phyloP scores from a whole-genome alignment of 64 coral and sea anemone genomes.

The Stylophora pistillata region DNA sequence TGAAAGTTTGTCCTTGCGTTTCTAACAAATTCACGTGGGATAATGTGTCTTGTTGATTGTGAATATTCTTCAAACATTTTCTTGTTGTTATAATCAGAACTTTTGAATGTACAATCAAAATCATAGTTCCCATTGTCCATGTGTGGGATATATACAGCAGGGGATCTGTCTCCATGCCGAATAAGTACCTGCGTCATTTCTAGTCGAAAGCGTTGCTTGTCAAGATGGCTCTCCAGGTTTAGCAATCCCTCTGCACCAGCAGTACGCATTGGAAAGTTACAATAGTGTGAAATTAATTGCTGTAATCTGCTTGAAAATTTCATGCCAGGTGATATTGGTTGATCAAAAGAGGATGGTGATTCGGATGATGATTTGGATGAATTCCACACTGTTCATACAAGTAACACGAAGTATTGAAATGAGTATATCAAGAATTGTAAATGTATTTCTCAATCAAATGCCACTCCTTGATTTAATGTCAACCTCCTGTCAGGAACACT shows the following conservation, averaged over 20 bases:
- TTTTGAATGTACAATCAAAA: constrained; percentile 44
- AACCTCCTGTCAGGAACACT: too few relatives aligned
- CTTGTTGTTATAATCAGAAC: neutral
- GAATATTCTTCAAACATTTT: constrained; percentile 57
- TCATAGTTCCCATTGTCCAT: constrained; percentile 31
- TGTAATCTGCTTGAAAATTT: neutral
- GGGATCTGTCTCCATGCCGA: constrained; percentile 70
- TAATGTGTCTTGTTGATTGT: constrained; percentile 23
- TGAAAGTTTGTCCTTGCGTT: neutral
- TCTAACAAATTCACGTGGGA: constrained; percentile 1
- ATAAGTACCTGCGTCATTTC: constrained; percentile 65
- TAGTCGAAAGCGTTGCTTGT: constrained; percentile 1
- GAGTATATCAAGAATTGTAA: too few relatives aligned
- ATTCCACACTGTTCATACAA: constrained; percentile 20
- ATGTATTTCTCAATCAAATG: too few relatives aligned
- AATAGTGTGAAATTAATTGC: constrained; percentile 10
- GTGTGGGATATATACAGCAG: constrained; percentile 9
- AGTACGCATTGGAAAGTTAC: constrained; percentile 58
- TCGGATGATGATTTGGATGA: neutral
- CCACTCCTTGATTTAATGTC: too few relatives aligned
- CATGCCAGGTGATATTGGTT: neutral
- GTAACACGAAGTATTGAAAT: neutral
- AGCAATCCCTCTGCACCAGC: constrained; percentile 47
- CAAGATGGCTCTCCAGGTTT: constrained; percentile 13
- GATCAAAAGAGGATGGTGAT: neutral